Conservation (phyloP, 2,797 vertebrate species). For the Amblyopsis hoosieri region DNA sequence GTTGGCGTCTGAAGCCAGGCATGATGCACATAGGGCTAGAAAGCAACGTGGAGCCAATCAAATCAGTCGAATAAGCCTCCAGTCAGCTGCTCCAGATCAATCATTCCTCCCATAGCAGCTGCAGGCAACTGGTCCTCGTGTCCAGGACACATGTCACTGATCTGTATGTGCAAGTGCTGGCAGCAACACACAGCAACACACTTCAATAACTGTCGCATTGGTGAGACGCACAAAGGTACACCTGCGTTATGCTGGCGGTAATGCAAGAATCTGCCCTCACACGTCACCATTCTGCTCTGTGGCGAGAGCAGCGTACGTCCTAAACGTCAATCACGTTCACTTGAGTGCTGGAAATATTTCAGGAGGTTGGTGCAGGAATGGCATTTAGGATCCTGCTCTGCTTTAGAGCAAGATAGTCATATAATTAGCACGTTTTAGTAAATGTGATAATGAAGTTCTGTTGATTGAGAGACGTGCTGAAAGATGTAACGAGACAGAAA, state of each 20-base stretch:
- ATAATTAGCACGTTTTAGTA: constrained; percentile 4
- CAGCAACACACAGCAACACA: too few species aligned
- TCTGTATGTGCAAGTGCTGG: neutral
- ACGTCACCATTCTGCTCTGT: too few species aligned
- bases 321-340: neutral
- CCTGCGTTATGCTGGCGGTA: too few species aligned
- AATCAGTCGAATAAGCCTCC: constrained; percentile 5
- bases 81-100: constrained; percentile 17
- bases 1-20: constrained; percentile 1
- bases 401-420: constrained; percentile 9
- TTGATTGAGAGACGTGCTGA: neutral
- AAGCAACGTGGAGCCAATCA: constrained; percentile 11
- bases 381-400: neutral
- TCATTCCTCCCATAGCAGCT: constrained; percentile 12
- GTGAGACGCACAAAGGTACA: too few species aligned
- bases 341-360: neutral
- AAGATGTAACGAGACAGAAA: too few species aligned
- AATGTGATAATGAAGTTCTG: neutral
- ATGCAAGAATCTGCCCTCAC: too few species aligned
- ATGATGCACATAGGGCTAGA: constrained; percentile 3
- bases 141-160: constrained; percentile 9
- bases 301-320: too few species aligned
- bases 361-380: too few species aligned
- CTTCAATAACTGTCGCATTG: too few species aligned
- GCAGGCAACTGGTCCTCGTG: constrained; percentile 1